phyloP scores from a whole-genome alignment of 2,113 vertebrate genomes.

The Galeopterus variegatus region DNA sequence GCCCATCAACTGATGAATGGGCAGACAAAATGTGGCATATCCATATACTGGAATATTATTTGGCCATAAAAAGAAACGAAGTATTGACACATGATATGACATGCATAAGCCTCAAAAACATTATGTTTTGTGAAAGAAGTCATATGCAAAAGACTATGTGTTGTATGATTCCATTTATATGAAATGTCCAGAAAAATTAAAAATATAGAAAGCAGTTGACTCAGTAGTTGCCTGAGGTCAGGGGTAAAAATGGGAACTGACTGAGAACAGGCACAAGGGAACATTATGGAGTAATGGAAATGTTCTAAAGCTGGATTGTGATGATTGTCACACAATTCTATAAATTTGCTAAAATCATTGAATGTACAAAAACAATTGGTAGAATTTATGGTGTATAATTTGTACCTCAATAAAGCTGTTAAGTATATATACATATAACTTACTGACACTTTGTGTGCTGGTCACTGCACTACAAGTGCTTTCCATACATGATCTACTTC shows the following conservation, averaged over 20 bases:
- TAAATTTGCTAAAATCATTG: background rate
- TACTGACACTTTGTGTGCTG: background rate
- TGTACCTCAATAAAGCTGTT: background rate
- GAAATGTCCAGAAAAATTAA: background rate
- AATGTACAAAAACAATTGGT: background rate
- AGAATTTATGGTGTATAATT: background rate
- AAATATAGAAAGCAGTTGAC: background rate
- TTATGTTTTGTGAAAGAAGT: background rate
- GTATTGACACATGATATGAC: background rate
- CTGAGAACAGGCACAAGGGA: background rate
- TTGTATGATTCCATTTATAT: background rate
- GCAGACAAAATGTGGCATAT: background rate
- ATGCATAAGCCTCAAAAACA: background rate
- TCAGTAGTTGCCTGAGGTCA: background rate
- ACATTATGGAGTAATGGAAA: background rate
- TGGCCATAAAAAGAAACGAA: conserved; percentile 5
- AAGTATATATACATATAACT: background rate
- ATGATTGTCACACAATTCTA: background rate
- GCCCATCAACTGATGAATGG: background rate
- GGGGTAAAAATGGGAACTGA: background rate
- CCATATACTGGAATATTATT: background rate
- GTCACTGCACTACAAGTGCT: background rate
- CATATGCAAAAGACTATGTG: background rate
- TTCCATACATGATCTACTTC: background rate
- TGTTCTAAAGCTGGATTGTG: background rate